These are phyloP conservation scores for Electrona antarctica DNA, from an alignment of 2,113 vertebrate species.

Conservation along the genomic window DNA sequence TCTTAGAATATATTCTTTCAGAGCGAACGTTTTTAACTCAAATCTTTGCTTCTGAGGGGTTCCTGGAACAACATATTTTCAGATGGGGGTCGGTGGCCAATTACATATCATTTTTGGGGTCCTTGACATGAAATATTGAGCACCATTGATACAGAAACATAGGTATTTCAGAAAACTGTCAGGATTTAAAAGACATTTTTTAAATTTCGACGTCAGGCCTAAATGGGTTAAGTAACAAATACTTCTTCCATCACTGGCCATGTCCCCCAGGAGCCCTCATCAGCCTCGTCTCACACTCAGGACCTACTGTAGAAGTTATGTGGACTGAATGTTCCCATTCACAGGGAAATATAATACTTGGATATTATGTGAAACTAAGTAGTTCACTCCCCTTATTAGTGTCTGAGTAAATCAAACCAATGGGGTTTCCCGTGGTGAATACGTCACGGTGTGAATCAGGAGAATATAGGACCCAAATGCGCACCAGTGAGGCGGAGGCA, in stretches of 20 bases:
- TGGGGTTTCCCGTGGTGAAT: conserved; percentile 52
- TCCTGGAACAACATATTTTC: no score
- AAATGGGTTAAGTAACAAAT: no score
- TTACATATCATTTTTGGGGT: no score
- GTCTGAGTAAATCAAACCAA: conserved; percentile 69
- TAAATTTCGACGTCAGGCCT: no score
- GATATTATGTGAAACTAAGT: conserved; percentile 33
- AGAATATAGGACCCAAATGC: neutral
- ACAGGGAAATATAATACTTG: conserved; percentile 52
- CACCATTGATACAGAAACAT: no score
- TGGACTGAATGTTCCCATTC: conserved; percentile 65
- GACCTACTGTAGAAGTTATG: conserved; percentile 14
- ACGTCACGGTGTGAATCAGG: conserved; percentile 36
- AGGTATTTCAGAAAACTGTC: no score
- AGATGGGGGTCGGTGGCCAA: no score
- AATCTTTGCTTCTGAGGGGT: no score
- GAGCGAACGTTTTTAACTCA: no score
- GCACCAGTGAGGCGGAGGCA: conserved; percentile 38
- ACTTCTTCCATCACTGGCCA: neutral
- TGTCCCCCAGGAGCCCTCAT: conserved; percentile 55
- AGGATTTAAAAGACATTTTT: no score
- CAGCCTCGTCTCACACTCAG: conserved; percentile 41
- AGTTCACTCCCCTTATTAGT: conserved; percentile 67
- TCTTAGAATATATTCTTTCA: no score
- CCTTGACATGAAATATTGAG: no score